phyloP scores from a whole-genome alignment of 1,140 invertebrate species.

The Drosophila nikananu region DNA sequence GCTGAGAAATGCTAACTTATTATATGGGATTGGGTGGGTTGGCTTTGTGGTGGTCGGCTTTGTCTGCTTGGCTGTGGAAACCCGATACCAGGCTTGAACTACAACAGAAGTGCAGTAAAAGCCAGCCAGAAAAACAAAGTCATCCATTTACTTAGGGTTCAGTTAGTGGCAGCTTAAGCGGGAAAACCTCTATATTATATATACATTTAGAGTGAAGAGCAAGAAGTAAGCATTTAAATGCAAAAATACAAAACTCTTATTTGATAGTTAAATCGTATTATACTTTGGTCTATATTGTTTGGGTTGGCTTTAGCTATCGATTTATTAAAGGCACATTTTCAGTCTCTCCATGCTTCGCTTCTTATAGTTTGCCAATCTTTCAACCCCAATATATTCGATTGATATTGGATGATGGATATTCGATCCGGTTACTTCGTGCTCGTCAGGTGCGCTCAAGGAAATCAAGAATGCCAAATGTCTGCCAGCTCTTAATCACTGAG shows the following conservation, averaged over 20 bases:
- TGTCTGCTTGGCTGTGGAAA: conserved; percentile 45
- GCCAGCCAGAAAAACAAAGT: conserved; percentile 19
- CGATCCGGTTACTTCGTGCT: conserved; percentile 9
- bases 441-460: conserved; percentile 24
- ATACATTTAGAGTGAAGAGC: background rate
- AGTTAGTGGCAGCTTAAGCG: background rate
- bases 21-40: conserved; percentile 35
- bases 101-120: conserved; percentile 10
- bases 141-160: conserved; percentile 9
- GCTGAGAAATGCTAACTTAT: conserved; percentile 46
- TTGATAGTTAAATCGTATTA: too few relatives aligned
- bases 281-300: background rate
- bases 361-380: conserved; percentile 3
- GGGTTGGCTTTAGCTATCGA: background rate
- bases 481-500: background rate
- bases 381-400: conserved; percentile 12
- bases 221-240: background rate
- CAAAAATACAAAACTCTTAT: background rate
- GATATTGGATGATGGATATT: conserved; percentile 10
- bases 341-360: background rate
- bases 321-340: too few relatives aligned
- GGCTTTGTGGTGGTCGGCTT: conserved; percentile 33
- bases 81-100: conserved; percentile 32
- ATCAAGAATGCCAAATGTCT: conserved; percentile 20
- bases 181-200: background rate